These are phyloP conservation scores for Falco concolor DNA, from an alignment of 2,797 vertebrate genomes.

Conservation along the genomic window DNA sequence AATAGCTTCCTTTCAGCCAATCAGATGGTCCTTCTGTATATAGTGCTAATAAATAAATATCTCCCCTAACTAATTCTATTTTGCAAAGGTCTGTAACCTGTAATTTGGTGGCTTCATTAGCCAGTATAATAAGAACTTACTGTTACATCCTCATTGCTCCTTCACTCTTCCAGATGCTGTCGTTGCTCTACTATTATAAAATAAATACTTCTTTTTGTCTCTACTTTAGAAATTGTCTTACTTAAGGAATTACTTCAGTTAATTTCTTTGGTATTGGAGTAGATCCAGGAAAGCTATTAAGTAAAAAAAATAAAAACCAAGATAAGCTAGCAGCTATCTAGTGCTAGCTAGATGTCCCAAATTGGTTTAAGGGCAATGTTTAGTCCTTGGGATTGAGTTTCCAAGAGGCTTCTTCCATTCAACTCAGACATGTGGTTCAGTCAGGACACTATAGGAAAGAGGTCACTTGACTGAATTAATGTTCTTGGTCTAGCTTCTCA, in stretches of 20 bases:
- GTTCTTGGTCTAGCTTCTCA: background rate
- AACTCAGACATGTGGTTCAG: background rate
- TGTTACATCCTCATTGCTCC: background rate
- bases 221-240: background rate
- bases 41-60: conserved; percentile 36
- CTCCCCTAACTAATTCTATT: background rate
- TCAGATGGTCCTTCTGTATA: background rate
- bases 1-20: background rate
- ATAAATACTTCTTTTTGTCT: background rate
- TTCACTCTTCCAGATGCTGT: background rate
- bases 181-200: background rate
- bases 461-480: background rate
- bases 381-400: background rate
- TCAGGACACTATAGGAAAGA: background rate
- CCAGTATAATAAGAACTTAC: background rate
- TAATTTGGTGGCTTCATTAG: background rate
- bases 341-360: background rate
- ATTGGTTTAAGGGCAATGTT: background rate
- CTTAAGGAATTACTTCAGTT: background rate
- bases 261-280: background rate
- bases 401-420: background rate
- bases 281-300: background rate
- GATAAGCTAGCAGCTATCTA: background rate
- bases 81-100: background rate
- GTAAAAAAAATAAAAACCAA: background rate